Conservation (phyloP, 2,113 vertebrate genomes). For the Upupa epops region DNA sequence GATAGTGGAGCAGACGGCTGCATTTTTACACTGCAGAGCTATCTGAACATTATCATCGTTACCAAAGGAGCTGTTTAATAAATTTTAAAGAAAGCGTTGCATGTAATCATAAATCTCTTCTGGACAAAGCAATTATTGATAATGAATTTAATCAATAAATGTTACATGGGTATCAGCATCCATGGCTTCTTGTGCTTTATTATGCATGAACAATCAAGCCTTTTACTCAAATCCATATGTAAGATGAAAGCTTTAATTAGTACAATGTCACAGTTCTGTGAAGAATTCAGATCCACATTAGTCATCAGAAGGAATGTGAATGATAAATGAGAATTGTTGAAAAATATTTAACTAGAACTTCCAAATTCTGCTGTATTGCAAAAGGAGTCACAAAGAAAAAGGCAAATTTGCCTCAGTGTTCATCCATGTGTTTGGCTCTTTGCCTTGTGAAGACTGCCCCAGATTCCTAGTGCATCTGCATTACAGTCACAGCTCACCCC, state of each 20-base stretch:
- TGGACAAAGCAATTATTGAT: neutral
- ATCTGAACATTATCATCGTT: neutral
- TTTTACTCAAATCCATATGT: neutral
- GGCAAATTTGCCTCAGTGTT: neutral
- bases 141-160: neutral
- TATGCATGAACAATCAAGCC: neutral
- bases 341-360: neutral
- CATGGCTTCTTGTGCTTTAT: neutral
- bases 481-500: neutral
- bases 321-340: neutral
- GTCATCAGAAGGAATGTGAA: neutral
- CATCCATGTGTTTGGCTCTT: neutral
- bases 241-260: neutral
- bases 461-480: neutral
- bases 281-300: neutral
- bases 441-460: neutral
- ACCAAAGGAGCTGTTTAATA: neutral
- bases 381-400: neutral
- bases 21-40: neutral
- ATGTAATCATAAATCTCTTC: neutral
- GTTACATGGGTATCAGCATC: neutral
- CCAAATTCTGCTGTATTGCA: neutral
- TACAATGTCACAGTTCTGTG: neutral
- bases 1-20: neutral
- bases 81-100: neutral